Conservation (phyloP, 2,113 vertebrate species). For the Stegostoma tigrinum region DNA sequence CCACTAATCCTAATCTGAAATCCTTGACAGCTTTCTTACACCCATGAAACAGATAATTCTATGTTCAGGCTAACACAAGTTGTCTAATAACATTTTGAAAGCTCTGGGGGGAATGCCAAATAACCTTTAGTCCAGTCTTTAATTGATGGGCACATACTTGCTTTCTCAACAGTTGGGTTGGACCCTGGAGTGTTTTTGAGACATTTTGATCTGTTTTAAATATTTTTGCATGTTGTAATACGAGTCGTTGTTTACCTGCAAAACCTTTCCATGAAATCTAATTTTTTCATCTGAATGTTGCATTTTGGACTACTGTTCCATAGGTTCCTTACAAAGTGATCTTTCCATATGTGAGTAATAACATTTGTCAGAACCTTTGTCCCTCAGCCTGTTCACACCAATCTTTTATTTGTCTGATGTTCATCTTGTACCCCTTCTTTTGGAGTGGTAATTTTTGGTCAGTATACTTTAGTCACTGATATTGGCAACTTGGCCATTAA, state of each 20-base stretch:
- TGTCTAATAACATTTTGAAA: neutral
- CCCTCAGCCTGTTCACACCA: neutral
- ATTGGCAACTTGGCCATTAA: neutral
- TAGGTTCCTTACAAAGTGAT: neutral
- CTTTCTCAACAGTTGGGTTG: neutral
- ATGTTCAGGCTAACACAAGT: neutral
- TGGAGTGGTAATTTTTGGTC: neutral
- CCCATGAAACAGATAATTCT: neutral
- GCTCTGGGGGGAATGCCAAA: neutral
- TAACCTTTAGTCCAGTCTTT: neutral
- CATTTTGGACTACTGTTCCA: neutral
- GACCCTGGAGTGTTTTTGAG: neutral
- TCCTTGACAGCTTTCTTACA: neutral
- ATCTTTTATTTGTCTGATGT: neutral
- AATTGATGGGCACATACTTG: neutral
- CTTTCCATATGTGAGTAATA: neutral
- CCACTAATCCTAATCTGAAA: neutral
- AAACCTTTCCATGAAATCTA: neutral
- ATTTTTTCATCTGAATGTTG: neutral
- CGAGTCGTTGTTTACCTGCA: neutral
- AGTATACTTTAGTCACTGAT: neutral
- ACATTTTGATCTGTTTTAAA: neutral
- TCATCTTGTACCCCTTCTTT: neutral
- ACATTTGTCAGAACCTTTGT: neutral
- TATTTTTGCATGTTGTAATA: neutral